A percentile compares a stretch with the other conserved stretches of the same genome.
phyloP scores from a whole-genome alignment of 37 sponge, comb jelly and placozoan genomes.

The Tethya wilhelma region DNA sequence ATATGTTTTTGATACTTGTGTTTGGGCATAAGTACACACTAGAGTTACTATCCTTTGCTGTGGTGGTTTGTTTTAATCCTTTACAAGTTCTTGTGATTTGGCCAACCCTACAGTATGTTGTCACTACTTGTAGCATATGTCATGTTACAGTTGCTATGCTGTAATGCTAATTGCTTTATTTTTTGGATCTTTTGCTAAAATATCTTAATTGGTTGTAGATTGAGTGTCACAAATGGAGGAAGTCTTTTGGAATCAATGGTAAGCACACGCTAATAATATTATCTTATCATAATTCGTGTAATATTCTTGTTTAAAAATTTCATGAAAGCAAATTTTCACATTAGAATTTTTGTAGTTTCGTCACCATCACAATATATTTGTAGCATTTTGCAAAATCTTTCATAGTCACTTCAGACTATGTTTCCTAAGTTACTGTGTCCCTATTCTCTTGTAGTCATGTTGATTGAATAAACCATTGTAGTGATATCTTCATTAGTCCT shows the following conservation, averaged over 20 bases:
- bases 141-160: no score
- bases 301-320: background rate
- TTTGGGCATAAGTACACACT: no score
- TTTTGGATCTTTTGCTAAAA: background rate
- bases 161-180: constrained; percentile 11
- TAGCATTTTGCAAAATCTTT: background rate
- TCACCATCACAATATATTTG: no score
- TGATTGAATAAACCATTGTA: background rate
- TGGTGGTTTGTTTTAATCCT: no score
- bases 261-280: background rate
- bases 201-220: constrained; percentile 6
- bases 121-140: no score
- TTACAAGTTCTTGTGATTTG: no score
- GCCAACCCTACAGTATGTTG: no score
- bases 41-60: no score
- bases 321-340: background rate
- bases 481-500: no score
- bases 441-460: background rate
- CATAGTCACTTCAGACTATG: background rate
- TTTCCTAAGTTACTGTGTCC: background rate
- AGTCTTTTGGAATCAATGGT: constrained; percentile 65
- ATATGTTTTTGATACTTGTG: no score
- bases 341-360: no score
- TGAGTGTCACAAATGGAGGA: constrained; percentile 45
- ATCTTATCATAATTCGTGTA: background rate